phyloP scores from a whole-genome alignment of 1,140 invertebrate species.

The Scaptodrosophila lebanonensis region DNA sequence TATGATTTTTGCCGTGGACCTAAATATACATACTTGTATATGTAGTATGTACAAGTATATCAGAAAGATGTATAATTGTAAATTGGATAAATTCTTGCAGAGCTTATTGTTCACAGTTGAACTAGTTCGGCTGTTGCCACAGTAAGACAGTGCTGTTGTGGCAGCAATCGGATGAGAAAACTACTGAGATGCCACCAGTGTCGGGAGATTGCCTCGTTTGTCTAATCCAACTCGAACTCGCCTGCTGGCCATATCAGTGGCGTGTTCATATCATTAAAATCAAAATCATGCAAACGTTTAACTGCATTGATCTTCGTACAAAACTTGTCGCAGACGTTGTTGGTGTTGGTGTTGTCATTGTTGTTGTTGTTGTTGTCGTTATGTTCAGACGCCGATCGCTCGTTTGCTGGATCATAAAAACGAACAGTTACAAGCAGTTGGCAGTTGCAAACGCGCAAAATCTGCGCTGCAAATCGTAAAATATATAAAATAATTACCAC shows the following conservation, averaged over 20 bases:
- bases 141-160: too few relatives aligned
- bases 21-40: too few relatives aligned
- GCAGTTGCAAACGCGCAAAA: conserved; percentile 34
- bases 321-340: conserved; percentile 53
- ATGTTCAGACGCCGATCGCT: conserved; percentile 1
- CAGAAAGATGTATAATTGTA: too few relatives aligned
- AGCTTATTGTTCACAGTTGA: too few relatives aligned
- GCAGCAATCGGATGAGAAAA: too few relatives aligned
- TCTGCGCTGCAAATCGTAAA: conserved; percentile 40
- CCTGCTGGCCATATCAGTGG: conserved; percentile 19
- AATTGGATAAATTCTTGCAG: too few relatives aligned
- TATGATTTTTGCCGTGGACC: too few relatives aligned
- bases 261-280: conserved; percentile 57
- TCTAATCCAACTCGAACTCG: not conserved
- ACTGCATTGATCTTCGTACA: conserved; percentile 43
- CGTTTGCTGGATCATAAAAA: conserved; percentile 29
- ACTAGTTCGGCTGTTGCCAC: too few relatives aligned
- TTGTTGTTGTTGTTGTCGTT: not conserved
- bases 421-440: conserved; percentile 51
- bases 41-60: too few relatives aligned
- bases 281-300: conserved; percentile 74
- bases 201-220: too few relatives aligned
- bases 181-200: too few relatives aligned
- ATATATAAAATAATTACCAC: conserved; percentile 31
- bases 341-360: not conserved